Conservation (phyloP, 2,113 vertebrate species). For the Lophura nycthemera region DNA sequence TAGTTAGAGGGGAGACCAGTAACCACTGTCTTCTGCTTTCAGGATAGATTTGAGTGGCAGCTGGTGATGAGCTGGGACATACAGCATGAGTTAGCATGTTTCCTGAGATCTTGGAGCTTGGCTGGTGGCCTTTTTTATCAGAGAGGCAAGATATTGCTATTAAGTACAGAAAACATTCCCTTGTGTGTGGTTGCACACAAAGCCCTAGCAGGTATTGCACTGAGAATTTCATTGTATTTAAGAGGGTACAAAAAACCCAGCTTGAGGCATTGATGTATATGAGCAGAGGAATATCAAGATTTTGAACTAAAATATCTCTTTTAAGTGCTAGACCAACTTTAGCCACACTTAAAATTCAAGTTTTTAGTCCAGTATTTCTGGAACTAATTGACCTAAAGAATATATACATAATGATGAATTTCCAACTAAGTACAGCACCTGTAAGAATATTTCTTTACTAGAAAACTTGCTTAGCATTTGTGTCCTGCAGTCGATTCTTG, state of each 20-base stretch:
- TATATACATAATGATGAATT: not conserved
- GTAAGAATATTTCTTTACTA: not conserved
- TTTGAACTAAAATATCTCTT: not conserved
- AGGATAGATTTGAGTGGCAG: not conserved
- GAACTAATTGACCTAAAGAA: not conserved
- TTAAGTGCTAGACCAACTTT: not conserved
- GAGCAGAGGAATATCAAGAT: not conserved
- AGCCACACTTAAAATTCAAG: rapidly evolving
- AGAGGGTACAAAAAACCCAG: not conserved
- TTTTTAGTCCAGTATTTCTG: not conserved
- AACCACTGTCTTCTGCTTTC: not conserved
- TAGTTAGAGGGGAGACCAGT: not conserved
- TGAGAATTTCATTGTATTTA: not conserved
- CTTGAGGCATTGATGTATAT: not conserved
- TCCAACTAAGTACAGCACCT: not conserved
- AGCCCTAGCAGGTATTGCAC: not conserved
- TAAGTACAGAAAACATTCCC: not conserved
- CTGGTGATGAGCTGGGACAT: not conserved
- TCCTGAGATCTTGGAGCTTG: not conserved
- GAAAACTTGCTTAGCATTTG: not conserved
- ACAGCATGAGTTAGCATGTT: not conserved
- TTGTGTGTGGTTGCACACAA: not conserved
- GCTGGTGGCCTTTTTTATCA: not conserved
- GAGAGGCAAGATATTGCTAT: not conserved
- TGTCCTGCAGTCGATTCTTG: not conserved